phyloP scores from a whole-genome alignment of 2,797 vertebrate species.

The Chelonia mydas region DNA sequence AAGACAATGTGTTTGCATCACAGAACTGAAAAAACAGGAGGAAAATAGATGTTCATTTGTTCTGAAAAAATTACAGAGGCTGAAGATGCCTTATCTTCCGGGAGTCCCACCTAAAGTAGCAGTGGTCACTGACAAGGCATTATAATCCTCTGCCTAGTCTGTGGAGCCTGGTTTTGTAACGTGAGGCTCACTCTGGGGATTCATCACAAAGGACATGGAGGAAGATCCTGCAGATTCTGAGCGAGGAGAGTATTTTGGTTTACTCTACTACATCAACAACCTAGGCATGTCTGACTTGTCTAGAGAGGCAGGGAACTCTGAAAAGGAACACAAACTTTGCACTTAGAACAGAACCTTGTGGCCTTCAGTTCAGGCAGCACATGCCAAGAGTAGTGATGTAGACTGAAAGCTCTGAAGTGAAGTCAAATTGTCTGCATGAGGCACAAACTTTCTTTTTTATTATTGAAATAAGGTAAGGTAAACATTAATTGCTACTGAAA shows the following conservation, averaged over 20 bases:
- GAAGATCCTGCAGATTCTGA: background rate
- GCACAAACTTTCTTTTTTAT: background rate
- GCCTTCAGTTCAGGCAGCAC: background rate
- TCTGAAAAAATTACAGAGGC: background rate
- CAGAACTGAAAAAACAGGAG: background rate
- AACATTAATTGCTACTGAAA: background rate
- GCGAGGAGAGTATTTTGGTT: background rate
- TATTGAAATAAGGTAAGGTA: background rate
- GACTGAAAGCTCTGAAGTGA: background rate
- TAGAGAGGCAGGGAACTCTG: background rate
- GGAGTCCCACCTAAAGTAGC: background rate
- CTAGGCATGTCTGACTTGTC: accelerated
- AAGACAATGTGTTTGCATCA: background rate
- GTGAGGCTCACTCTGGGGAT: background rate
- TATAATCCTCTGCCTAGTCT: background rate
- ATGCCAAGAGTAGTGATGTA: background rate
- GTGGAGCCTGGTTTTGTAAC: background rate
- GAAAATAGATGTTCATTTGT: background rate
- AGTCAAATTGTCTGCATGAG: background rate
- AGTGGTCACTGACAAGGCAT: background rate
- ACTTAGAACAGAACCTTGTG: background rate
- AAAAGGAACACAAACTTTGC: background rate
- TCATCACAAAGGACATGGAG: background rate
- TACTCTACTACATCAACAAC: background rate
- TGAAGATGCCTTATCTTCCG: background rate